These are phyloP conservation scores for Antidorcas marsupialis DNA, from an alignment of 2,113 vertebrate species.

Conservation along the genomic window DNA sequence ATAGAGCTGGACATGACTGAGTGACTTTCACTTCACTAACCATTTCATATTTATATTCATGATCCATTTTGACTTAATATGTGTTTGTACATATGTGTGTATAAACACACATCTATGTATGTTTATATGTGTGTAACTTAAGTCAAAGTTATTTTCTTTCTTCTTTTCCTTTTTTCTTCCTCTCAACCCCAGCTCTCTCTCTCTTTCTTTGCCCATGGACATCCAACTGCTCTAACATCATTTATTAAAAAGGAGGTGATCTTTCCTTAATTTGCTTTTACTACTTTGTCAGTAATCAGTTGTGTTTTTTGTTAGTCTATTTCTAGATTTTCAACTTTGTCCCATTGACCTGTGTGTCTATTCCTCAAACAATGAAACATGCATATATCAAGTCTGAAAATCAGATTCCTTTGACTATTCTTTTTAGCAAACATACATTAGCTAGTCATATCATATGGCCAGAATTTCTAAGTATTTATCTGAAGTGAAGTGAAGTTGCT, in stretches of 20 bases:
- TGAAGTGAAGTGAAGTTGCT: background rate
- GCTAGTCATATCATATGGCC: background rate
- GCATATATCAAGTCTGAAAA: background rate
- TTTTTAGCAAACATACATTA: background rate
- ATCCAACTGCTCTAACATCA: background rate
- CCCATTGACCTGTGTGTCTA: too few relatives aligned
- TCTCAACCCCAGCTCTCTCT: background rate
- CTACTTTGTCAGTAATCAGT: background rate
- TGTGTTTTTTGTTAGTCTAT: background rate
- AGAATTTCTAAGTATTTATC: background rate
- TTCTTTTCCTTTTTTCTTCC: background rate
- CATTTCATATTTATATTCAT: background rate
- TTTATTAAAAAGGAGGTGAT: background rate
- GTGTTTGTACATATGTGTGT: background rate
- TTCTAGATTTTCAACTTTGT: background rate
- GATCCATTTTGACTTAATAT: background rate
- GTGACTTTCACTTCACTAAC: background rate
- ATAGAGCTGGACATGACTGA: background rate
- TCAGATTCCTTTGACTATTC: background rate
- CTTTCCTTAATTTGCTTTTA: background rate
- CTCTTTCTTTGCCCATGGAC: background rate
- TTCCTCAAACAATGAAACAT: background rate
- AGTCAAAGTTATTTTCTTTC: background rate
- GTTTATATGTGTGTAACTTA: background rate
- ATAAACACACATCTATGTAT: background rate